Percentiles rank a stretch among this genome's conserved stretches.
Evolutionary conservation across 2,113 vertebrate genomes (phyloP).

Genomic region (Perccottus glenii): DNA sequence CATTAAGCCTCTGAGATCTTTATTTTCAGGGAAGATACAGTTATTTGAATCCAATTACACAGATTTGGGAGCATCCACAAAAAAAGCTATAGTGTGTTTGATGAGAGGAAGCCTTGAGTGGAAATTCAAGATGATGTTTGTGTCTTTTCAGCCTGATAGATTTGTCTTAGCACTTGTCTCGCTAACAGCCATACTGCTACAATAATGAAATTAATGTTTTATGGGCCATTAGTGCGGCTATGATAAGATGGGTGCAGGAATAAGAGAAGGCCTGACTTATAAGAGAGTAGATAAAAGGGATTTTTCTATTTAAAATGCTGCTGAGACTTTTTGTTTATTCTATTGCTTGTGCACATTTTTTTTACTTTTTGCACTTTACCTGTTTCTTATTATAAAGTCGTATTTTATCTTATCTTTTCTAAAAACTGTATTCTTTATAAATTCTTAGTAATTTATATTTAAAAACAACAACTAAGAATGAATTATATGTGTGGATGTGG

Average conservation of each 20-base stretch:
- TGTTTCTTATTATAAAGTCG: neutral
- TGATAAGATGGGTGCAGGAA: slow-evolving; percentile 50
- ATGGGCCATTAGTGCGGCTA: slow-evolving; percentile 67
- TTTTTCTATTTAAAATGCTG: neutral
- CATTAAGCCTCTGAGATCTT: slow-evolving; percentile 24
- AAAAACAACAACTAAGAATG: too few species aligned
- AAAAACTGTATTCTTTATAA: too few species aligned
- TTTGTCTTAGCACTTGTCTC: slow-evolving; percentile 30
- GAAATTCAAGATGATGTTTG: slow-evolving; percentile 9
- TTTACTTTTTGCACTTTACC: too few species aligned
- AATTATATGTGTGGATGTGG: too few species aligned
- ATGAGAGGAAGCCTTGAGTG: slow-evolving; percentile 7
- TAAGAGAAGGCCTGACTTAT: slow-evolving; percentile 12
- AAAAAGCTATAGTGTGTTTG: neutral
- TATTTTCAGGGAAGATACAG: slow-evolving; percentile 25
- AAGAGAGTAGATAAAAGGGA: slow-evolving; percentile 7
- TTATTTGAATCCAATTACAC: slow-evolving; percentile 21
- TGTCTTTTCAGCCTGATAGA: slow-evolving; percentile 24
- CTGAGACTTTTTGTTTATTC: too few species aligned
- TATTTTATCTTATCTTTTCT: neutral
- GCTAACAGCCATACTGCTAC: slow-evolving; percentile 55
- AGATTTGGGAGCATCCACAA: slow-evolving; percentile 14
- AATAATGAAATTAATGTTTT: slow-evolving; percentile 76
- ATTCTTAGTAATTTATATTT: too few species aligned
- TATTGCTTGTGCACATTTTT: too few species aligned